Conservation (phyloP, 2,888 invertebrate species). For the Eledona agricola region DNA sequence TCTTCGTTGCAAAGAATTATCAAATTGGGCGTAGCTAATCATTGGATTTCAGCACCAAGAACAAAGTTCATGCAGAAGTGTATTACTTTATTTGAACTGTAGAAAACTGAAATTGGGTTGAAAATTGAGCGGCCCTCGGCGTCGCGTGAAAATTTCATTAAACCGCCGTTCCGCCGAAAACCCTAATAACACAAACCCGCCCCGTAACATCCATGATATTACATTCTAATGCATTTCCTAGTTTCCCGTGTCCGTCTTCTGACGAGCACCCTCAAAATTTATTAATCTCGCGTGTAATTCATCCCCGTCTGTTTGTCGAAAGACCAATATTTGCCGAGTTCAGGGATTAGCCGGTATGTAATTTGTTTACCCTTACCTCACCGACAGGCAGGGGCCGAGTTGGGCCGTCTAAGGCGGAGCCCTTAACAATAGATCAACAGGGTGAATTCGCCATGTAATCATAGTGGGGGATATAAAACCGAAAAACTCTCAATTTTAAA, state of each 20-base stretch:
- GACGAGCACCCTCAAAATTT: too few species aligned
- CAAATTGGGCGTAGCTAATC: too few species aligned
- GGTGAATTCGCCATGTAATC: constrained; percentile 47
- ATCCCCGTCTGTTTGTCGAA: constrained; percentile 26
- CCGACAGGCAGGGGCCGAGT: constrained; percentile 48
- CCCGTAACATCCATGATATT: constrained; percentile 8
- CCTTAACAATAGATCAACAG: constrained; percentile 53
- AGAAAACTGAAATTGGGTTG: too few species aligned
- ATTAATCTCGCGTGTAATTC: constrained; percentile 21
- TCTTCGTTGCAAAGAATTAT: too few species aligned
- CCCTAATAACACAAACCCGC: not conserved
- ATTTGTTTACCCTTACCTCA: constrained; percentile 55
- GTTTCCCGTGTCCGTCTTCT: too few species aligned
- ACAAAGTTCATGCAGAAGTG: too few species aligned
- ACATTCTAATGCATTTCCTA: not conserved
- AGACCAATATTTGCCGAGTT: constrained; percentile 54
- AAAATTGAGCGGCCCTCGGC: too few species aligned
- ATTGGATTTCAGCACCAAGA: too few species aligned
- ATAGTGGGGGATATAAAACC: constrained; percentile 55
- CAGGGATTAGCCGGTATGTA: constrained; percentile 53
- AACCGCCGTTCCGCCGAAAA: not conserved
- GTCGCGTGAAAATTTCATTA: too few species aligned
- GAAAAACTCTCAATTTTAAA: constrained; percentile 40
- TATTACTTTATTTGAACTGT: too few species aligned
- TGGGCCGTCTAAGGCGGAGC: constrained; percentile 56